Evolutionary conservation across 2,797 vertebrate genomes (phyloP), one percentile per base, ranked within the genome.

Genomic region (Danio tinwini): DNA sequence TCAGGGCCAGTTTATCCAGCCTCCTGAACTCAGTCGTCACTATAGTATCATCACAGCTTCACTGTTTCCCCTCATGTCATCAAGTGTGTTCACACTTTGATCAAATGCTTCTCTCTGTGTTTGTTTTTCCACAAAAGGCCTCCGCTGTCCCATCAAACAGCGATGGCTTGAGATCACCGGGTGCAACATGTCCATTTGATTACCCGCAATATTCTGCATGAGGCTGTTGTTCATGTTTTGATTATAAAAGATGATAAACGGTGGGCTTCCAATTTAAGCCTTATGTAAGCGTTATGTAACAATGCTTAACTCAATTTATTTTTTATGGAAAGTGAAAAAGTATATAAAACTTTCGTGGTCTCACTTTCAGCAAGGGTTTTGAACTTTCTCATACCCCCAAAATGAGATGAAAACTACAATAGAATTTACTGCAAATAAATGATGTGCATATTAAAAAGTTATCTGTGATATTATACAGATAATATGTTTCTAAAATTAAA

Each of bases 121-220:
- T 92, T 92, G 90, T 92, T 92, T 90, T 93, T 92, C 92, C 90
- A 82, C 81, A 77, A 29, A 81, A 85, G 10, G 21, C 52, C 69
- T 76, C 69, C 63, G 44, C 52, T 70, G 67, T 55, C 68, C 12
- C 9, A 73, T 45, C n/a, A 6, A 71, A 64, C n/a, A 55, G 5
- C 44, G 59, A 37, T 29, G 5, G n/a, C 21, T 70, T 68, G 76
- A 59, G 42, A 50, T 76, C 63, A 68, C 14, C 0, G 49, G 13
- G 47, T 44, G 5, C 39, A 44, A 5, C 29, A 6, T 12, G 76
- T 73, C 16, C 21, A 65, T 45, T 56, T 72, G 19, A 56, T 55
- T 64, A 47, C 13, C 47, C 37, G 37, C 47, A 14, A 37, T 45
- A 63, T 29, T 71, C 17, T 62, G 12, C 21, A 11, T 68, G 39